Conservation (phyloP, 2,888 invertebrate genomes). For the Romanomermis culicivorax region DNA sequence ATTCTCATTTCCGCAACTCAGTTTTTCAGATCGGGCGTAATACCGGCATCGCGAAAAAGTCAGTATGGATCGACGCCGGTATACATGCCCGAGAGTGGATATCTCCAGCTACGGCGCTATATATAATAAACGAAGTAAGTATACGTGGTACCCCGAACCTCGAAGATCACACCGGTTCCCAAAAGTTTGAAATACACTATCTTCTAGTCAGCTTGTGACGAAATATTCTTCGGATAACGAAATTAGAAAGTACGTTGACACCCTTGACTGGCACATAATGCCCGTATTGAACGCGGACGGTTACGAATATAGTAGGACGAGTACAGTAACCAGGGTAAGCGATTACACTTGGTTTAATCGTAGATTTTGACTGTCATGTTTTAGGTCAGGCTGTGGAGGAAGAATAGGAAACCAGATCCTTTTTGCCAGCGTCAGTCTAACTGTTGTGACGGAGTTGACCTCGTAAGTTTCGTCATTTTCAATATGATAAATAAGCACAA, state of each 20-base stretch:
- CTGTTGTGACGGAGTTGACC: constrained; percentile 1
- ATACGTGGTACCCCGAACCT: no score
- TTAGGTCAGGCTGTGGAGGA: neutral
- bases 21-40: neutral
- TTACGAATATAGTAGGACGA: constrained; percentile 18
- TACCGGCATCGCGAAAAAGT: neutral
- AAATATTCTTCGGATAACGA: constrained; percentile 20
- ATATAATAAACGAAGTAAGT: neutral
- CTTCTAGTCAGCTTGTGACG: constrained; percentile 16
- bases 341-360: neutral
- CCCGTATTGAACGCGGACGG: constrained; percentile 27
- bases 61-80: neutral
- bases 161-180: no score
- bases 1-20: no score
- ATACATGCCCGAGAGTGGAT: neutral
- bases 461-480: neutral
- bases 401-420: neutral
- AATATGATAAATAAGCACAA: neutral
- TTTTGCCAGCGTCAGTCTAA: neutral
- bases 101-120: neutral
- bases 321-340: neutral
- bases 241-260: constrained; percentile 14
- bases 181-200: no score
- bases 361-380: neutral
- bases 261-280: constrained; percentile 24